These are phyloP conservation scores for Panorpa germanica DNA, from an alignment of 2,888 invertebrate species.

Conservation along the genomic window DNA sequence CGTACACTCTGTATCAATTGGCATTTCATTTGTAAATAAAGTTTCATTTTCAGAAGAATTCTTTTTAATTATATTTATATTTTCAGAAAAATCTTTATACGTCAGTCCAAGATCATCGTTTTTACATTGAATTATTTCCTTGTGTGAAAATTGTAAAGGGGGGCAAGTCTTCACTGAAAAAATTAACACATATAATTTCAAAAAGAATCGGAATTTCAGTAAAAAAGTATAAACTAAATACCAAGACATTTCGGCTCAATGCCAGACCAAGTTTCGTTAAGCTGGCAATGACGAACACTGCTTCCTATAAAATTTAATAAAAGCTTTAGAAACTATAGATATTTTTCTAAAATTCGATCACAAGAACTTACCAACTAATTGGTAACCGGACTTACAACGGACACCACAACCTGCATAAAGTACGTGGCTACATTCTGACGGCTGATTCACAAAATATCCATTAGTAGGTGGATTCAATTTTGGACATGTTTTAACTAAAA, in stretches of 20 bases:
- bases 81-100: constrained; percentile 15
- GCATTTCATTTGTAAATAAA: constrained; percentile 19
- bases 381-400: constrained; percentile 43
- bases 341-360: not conserved
- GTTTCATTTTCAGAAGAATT: constrained; percentile 15
- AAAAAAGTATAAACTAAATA: constrained; percentile 17
- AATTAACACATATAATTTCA: constrained; percentile 5
- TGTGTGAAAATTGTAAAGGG: constrained; percentile 28
- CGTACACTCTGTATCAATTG: constrained; percentile 43
- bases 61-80: constrained; percentile 15
- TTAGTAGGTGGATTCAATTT: constrained; percentile 35
- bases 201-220: constrained; percentile 5
- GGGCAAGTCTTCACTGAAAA: constrained; percentile 46
- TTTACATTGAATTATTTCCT: constrained; percentile 33
- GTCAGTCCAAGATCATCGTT: constrained; percentile 21
- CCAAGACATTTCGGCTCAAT: constrained; percentile 37
- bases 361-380: constrained; percentile 21
- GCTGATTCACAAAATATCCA: constrained; percentile 42
- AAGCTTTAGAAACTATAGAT: not conserved
- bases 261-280: constrained; percentile 46
- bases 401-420: constrained; percentile 52
- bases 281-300: constrained; percentile 40
- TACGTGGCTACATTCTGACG: constrained; percentile 34
- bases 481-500: constrained; percentile 35
- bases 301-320: constrained; percentile 14